Conservation (phyloP, 2,797 vertebrate species). For the Borostomias antarcticus region DNA sequence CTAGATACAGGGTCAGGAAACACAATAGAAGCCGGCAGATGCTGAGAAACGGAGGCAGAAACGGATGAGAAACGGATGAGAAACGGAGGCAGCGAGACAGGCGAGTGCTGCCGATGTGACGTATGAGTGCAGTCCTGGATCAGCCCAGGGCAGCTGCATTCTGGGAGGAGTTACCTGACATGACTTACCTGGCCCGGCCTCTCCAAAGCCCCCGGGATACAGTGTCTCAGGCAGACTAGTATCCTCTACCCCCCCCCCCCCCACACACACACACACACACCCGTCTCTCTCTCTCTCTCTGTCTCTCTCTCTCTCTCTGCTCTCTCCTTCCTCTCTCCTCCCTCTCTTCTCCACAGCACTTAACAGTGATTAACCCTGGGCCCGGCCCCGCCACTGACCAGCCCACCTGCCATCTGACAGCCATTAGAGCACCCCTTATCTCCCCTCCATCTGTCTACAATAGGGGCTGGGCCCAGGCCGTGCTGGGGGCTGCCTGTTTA, state of each 20-base stretch:
- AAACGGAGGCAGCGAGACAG: no score
- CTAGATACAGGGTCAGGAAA: conserved; percentile 1
- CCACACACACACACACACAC: no score
- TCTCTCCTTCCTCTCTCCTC: conserved; percentile 53
- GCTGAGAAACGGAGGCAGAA: background rate
- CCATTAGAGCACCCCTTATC: conserved; percentile 81
- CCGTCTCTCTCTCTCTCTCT: no score
- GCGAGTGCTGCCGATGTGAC: background rate
- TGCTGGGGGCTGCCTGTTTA: conserved; percentile 74
- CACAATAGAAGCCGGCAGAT: background rate
- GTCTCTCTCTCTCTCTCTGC: background rate
- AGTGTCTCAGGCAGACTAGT: conserved; percentile 67
- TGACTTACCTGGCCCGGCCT: conserved; percentile 66
- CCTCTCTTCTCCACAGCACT: conserved; percentile 76
- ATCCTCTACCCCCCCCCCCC: conserved; percentile 10
- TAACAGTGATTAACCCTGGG: conserved; percentile 83
- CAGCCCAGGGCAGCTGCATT: background rate
- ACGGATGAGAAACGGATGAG: background rate
- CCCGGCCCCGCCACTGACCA: conserved; percentile 49
- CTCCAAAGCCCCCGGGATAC: conserved; percentile 67
- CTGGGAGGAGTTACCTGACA: conserved; percentile 66
- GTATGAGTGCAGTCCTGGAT: background rate
- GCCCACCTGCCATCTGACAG: conserved; percentile 84
- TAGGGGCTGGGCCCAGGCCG: conserved; percentile 66
- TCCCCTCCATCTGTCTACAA: conserved; percentile 76